Base-by-base conservation (phyloP, 1,140 invertebrate genomes). In the Procambarus virginalis region DNA sequence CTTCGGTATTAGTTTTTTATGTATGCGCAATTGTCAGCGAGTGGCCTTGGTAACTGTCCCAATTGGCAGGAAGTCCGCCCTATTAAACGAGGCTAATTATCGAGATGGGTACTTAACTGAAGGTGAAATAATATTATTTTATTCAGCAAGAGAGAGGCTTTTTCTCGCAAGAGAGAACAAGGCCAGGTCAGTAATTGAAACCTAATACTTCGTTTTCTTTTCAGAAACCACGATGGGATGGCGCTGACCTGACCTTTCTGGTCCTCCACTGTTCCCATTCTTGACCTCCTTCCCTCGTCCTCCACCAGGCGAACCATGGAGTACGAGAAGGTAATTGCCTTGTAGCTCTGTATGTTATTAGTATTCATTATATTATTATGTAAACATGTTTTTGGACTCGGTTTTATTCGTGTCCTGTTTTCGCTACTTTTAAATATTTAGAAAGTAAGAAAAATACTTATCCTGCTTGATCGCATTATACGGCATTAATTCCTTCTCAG, bases 361-460 rank as follows among this genome's bases (percentile, higher is more conserved):
- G 4, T 51, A 51, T 51, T 84, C 5, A 68, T 51, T 68, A 8
- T 84, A 64, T 70, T 51, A 20, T 80, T 22, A 49, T n/a, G 34
- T 70, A 68, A 5, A 20, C 5, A 22, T 84, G 45, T 70, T 60
- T n/a, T 46, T 51, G 55, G 46, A 12, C 1, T 55, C 68, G 68
- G 68, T 55, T n/a, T 60, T 84, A 84, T 84, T 55, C 34, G 4
- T 68, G 22, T 84, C 14, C 1, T n/a, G 68, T 68, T 68, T 55
- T n/a, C 14, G 46, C 68, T 83, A 8, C 0, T 3, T 70, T 68
- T 83, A 68, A n/a, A n/a, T 83, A 68, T 83, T 55, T n/a, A 68
- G 8, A 83, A 68, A 55, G 9, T 2, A 46, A n/a, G 51, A 9
- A 55, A 9, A 55, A 9, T 55, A 55, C 12, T 55, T 9, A 5